Conservation (phyloP, 1,140 invertebrate genomes). For the Zaprionus africanus region DNA sequence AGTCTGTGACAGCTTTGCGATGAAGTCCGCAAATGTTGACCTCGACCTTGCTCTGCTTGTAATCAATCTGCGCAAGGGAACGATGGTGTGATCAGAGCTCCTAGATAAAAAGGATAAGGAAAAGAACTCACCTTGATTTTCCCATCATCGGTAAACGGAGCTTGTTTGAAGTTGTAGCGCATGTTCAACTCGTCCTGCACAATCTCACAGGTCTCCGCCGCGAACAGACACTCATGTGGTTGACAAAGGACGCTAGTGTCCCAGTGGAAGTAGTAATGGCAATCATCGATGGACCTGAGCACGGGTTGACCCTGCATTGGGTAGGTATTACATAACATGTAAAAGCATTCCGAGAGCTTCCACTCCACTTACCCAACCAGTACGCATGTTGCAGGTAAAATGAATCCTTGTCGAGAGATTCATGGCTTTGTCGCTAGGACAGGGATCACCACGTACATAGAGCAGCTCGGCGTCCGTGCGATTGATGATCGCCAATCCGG, state of each 20-base stretch:
- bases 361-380: conserved; percentile 80
- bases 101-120: neutral
- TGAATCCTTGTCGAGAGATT: conserved; percentile 84
- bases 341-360: neutral
- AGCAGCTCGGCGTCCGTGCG: conserved; percentile 79
- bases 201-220: conserved; percentile 70
- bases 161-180: conserved; percentile 65
- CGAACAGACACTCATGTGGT: conserved; percentile 71
- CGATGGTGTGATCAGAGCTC: neutral
- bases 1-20: conserved; percentile 77
- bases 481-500: conserved; percentile 69
- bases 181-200: conserved; percentile 66
- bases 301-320: conserved; percentile 82
- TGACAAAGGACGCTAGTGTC: conserved; percentile 85
- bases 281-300: conserved; percentile 81
- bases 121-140: conserved; percentile 67
- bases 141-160: conserved; percentile 68
- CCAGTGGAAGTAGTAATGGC: conserved; percentile 85
- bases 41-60: conserved; percentile 51
- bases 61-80: conserved; percentile 54
- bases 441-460: conserved; percentile 84
- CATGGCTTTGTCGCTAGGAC: conserved; percentile 79
- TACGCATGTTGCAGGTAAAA: conserved; percentile 84
- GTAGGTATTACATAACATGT: conserved; percentile 16
- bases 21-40: conserved; percentile 69